phyloP scores from a whole-genome alignment of 2,797 vertebrate genomes.

The Pangasius krempfi region DNA sequence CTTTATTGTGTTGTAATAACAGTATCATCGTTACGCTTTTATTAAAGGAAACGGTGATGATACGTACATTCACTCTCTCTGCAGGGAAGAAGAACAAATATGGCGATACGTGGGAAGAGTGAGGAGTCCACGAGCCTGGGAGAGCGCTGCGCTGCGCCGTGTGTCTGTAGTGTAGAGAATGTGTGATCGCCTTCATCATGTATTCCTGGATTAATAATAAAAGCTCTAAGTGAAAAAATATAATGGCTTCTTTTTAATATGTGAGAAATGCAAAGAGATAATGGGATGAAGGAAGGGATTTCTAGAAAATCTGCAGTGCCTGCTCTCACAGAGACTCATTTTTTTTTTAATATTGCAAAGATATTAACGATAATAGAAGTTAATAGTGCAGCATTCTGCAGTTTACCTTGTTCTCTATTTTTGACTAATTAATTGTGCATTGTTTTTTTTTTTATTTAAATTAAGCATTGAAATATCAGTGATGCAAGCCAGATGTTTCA shows the following conservation, averaged over 20 bases:
- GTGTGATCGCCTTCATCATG: background rate
- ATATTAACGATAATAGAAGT: background rate
- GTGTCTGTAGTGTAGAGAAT: background rate
- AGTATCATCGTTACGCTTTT: background rate
- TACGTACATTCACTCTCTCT: constrained; percentile 32
- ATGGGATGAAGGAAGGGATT: background rate
- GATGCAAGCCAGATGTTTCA: background rate
- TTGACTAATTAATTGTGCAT: background rate
- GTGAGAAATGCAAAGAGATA: background rate
- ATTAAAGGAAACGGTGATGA: background rate
- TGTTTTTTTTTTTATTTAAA: background rate
- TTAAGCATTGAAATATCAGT: background rate
- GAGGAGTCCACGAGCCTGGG: constrained; percentile 52
- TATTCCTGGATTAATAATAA: background rate
- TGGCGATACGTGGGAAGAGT: constrained; percentile 93
- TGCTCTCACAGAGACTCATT: background rate
- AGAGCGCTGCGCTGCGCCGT: background rate
- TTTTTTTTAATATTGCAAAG: too few relatives aligned
- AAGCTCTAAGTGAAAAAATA: background rate
- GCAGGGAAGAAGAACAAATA: constrained; percentile 92
- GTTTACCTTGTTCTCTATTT: background rate
- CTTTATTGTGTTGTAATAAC: background rate
- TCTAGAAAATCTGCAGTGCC: background rate
- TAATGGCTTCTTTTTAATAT: background rate
- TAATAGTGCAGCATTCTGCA: background rate